Percentiles rank a stretch among this genome's conserved stretches.
Conservation (phyloP, 1,140 invertebrate species). For the Euborellia annulipes region DNA sequence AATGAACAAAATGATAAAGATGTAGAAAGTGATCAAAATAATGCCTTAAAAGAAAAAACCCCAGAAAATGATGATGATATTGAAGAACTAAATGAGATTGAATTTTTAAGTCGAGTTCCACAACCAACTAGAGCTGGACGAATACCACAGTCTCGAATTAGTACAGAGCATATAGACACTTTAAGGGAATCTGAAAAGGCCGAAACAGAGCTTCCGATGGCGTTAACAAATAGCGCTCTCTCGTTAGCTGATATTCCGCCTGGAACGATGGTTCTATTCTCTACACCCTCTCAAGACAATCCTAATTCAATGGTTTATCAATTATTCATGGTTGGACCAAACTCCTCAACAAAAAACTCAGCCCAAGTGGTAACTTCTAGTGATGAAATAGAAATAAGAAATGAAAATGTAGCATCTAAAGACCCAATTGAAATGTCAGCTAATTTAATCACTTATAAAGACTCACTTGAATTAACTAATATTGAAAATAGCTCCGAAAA, state of each 20-base stretch:
- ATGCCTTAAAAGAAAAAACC: constrained; percentile 4
- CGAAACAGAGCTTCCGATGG: constrained; percentile 5
- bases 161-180: constrained; percentile 19
- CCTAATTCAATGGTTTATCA: constrained; percentile 27
- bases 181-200: constrained; percentile 13
- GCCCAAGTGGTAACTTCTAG: not conserved
- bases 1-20: not conserved
- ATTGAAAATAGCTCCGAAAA: no score
- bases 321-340: constrained; percentile 28
- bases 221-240: constrained; percentile 17
- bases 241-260: constrained; percentile 24
- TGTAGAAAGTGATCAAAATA: constrained; percentile 1
- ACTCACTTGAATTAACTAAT: no score
- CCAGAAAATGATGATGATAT: constrained; percentile 4
- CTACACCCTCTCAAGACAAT: constrained; percentile 23
- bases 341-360: constrained; percentile 13
- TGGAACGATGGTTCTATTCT: constrained; percentile 28
- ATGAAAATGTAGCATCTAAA: no score
- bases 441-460: no score
- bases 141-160: constrained; percentile 14
- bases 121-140: constrained; percentile 27
- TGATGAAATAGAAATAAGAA: no score
- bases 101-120: constrained; percentile 20
- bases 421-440: no score
- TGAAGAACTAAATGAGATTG: not conserved